These are phyloP conservation scores for Malurus elegans DNA, from an alignment of 2,113 vertebrate genomes.

Conservation along the genomic window DNA sequence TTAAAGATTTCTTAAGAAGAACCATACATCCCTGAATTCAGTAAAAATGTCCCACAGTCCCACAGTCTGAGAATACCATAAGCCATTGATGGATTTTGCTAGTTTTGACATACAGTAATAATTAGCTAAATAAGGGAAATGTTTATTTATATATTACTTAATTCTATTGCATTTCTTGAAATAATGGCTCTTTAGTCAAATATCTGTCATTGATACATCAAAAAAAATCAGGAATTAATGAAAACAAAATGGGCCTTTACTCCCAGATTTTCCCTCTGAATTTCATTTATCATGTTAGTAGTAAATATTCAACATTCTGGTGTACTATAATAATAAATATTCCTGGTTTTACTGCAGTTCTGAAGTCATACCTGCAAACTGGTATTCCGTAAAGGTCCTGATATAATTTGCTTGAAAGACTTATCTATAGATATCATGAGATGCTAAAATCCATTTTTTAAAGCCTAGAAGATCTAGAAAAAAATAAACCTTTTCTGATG, in stretches of 20 bases:
- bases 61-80: not conserved
- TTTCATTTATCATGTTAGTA: not conserved
- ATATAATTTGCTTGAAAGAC: not conserved
- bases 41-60: not conserved
- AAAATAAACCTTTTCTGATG: not conserved
- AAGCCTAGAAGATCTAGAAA: not conserved
- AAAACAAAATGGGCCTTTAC: not conserved
- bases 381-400: not conserved
- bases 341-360: not conserved
- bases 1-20: not conserved
- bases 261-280: not conserved
- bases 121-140: not conserved
- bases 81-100: not conserved
- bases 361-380: not conserved
- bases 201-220: rapidly evolving
- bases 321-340: not conserved
- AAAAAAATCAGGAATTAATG: not conserved
- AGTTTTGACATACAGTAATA: not conserved
- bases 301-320: not conserved
- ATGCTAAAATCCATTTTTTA: not conserved
- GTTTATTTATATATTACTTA: not conserved
- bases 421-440: not conserved
- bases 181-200: not conserved
- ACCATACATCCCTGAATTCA: not conserved
- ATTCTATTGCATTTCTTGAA: not conserved